Conservation (phyloP, 2,113 vertebrate genomes). For the Sturnira hondurensis region DNA sequence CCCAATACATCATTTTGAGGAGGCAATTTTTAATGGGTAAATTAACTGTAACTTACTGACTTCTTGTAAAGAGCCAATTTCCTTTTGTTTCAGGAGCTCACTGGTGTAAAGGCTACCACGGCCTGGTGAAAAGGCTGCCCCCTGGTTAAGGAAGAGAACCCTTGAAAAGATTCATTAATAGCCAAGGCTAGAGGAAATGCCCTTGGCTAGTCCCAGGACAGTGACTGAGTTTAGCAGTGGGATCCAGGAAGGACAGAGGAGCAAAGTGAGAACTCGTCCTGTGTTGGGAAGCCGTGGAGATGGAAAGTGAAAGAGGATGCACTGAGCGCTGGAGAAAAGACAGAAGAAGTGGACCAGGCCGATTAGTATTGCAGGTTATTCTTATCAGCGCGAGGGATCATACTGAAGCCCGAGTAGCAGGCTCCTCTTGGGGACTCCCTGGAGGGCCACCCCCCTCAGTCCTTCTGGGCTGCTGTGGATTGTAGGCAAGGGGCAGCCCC, state of each 20-base stretch:
- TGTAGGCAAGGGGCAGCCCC: neutral
- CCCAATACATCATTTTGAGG: neutral
- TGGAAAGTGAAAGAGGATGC: neutral
- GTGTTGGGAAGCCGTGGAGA: neutral
- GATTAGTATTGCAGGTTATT: neutral
- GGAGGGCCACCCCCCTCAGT: rapidly evolving
- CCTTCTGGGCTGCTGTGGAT: neutral
- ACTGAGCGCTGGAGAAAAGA: neutral
- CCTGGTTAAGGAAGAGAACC: neutral
- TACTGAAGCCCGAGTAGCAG: neutral
- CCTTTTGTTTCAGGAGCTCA: neutral
- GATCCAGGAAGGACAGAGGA: rapidly evolving
- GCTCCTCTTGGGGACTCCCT: neutral
- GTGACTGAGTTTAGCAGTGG: neutral
- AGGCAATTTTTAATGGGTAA: neutral
- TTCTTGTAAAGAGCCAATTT: neutral
- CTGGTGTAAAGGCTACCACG: neutral
- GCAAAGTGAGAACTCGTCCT: neutral
- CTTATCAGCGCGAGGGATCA: too few relatives aligned
- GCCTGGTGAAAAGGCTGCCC: neutral
- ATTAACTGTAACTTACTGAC: neutral
- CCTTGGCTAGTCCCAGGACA: neutral
- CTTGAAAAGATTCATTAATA: neutral
- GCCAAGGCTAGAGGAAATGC: neutral
- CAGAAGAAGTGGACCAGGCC: neutral